Evolutionary conservation across 2,797 vertebrate genomes (phyloP), one percentile per base, ranked within the genome.

Genomic region (Odontamblyopus rebecca): DNA sequence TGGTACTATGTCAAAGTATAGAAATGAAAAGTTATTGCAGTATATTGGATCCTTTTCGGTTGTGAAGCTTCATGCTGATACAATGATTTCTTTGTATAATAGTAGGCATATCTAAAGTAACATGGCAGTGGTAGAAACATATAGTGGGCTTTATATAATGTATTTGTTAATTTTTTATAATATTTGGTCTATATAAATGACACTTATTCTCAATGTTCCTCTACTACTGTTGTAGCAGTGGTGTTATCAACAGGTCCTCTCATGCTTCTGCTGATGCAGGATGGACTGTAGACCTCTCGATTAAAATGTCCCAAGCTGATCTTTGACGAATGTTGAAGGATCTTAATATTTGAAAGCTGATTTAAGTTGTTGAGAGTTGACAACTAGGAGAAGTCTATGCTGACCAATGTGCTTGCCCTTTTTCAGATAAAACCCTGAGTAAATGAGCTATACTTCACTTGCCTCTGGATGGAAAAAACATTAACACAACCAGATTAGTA

Each of bases 21-120:
- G 54, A 12, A 44, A 12, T 8, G 35, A 35, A 35, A 35, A 35
- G 41, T 44, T 44, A 44, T 11, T 44, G 41, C 12, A 13, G 12
- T 13, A 71, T 60, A 27, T 61, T 71, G 41, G 68, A 73, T 70
- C 35, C 6, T 0, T 26, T 51, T 56, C 18, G 41, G 3, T 63
- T 63, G 4, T 19, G 61, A 48, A 26, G 38, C 9, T 44, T 26
- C 5, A 64, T 62, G 19, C 29, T 50, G 27, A 9, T 29, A 2
- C 2, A 29, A 66, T 8, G 12, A 18, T 9, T 61, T 62, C 35
- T 32, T n/a, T 8, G n/a, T 23, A 9, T 38, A 38, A 9, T 38
- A 16, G 51, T 53, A 51, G 50, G 16, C 18, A 18, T 19, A n/a
- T 53, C 51, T 18, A 6, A 53, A 53, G 51, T 16, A 50, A 13